Conservation (phyloP, 2,113 vertebrate genomes). For the Amphiprion percula region DNA sequence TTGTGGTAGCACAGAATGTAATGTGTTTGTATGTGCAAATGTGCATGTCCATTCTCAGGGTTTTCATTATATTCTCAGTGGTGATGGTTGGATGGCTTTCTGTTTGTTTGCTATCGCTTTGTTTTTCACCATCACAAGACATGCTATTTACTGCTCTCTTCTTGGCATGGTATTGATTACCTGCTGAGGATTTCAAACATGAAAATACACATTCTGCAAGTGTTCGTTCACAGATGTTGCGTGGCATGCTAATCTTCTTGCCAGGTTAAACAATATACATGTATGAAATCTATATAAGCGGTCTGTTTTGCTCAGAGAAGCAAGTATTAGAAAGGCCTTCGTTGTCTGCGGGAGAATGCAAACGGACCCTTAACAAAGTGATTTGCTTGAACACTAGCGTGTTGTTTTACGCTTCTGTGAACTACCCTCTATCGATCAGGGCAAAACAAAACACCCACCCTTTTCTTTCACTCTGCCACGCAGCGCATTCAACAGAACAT, state of each 20-base stretch:
- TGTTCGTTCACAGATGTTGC: conserved; percentile 51
- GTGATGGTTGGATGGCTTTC: conserved; percentile 59
- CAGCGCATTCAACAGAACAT: conserved; percentile 60
- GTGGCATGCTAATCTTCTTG: conserved; percentile 36
- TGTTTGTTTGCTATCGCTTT: conserved; percentile 63
- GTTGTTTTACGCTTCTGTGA: conserved; percentile 30
- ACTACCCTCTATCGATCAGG: conserved; percentile 59
- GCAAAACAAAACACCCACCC: conserved; percentile 55
- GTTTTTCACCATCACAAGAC: conserved; percentile 59
- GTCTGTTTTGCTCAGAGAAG: conserved; percentile 2
- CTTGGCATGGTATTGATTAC: conserved; percentile 69
- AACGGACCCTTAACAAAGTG: conserved; percentile 29
- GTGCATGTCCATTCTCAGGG: conserved; percentile 61
- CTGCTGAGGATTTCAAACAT: conserved; percentile 65
- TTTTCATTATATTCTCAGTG: conserved; percentile 65
- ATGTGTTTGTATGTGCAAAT: conserved; percentile 76
- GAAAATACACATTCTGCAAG: conserved; percentile 42
- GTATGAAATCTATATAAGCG: conserved; percentile 36
- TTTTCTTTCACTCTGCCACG: conserved; percentile 53
- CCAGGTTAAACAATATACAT: conserved; percentile 23
- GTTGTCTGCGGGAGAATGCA: conserved; percentile 5
- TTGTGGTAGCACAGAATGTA: conserved; percentile 63
- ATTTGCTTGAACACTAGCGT: conserved; percentile 34
- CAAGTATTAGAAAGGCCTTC: conserved; percentile 9
- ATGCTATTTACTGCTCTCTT: conserved; percentile 58